Conservation (phyloP, 2,797 vertebrate genomes). For the Pangasius mekongensis region DNA sequence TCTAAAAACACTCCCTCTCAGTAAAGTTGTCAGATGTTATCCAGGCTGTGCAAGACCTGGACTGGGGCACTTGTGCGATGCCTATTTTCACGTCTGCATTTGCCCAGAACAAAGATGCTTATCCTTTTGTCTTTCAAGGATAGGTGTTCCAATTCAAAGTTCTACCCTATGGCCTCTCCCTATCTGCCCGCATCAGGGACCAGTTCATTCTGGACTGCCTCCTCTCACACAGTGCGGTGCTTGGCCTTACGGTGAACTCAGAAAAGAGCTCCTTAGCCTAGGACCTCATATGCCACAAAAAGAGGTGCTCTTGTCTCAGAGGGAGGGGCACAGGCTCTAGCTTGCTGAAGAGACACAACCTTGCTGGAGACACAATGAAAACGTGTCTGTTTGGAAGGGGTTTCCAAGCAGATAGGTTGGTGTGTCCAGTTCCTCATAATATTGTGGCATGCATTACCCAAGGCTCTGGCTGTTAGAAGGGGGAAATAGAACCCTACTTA, state of each 20-base stretch:
- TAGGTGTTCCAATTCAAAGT: neutral
- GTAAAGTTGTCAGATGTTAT: neutral
- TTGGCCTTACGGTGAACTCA: neutral
- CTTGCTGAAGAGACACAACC: neutral
- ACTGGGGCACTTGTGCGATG: neutral
- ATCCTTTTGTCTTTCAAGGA: neutral
- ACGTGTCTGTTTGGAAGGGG: neutral
- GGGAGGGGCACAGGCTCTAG: neutral
- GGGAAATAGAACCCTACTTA: neutral
- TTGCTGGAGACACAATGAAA: neutral
- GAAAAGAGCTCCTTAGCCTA: neutral
- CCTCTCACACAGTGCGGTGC: neutral
- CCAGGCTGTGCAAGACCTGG: neutral
- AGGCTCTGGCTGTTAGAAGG: neutral
- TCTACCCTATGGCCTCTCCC: neutral
- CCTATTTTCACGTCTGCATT: neutral
- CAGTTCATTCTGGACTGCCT: neutral
- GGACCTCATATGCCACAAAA: neutral
- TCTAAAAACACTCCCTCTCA: neutral
- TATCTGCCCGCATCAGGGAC: neutral
- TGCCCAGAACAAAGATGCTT: neutral
- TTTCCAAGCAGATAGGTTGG: too few relatives aligned
- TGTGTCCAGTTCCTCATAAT: neutral
- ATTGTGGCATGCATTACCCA: neutral
- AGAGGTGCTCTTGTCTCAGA: neutral